Conservation (phyloP, 2,797 vertebrate species). For the Monodelphis domestica region DNA sequence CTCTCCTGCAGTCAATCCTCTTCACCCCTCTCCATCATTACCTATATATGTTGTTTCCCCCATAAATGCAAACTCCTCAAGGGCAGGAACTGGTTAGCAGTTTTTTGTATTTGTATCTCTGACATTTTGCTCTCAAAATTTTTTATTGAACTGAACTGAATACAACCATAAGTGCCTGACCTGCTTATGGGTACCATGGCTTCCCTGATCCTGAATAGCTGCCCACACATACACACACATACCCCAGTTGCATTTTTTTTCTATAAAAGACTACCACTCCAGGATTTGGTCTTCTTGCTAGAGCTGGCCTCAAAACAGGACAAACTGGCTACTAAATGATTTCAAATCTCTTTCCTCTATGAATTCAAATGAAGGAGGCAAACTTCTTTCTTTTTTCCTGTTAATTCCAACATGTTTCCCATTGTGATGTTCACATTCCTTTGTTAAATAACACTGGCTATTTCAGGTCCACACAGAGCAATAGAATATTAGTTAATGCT, state of each 20-base stretch:
- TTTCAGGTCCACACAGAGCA: constrained; percentile 23
- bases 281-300: not conserved
- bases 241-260: not conserved
- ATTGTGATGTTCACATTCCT: constrained; percentile 38
- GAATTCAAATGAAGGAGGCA: not conserved
- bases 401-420: not conserved
- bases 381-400: not conserved
- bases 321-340: not conserved
- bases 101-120: not conserved
- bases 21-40: not conserved
- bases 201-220: not conserved
- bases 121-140: not conserved
- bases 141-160: not conserved
- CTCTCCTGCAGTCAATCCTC: not conserved
- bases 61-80: not conserved
- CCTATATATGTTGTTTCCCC: not conserved
- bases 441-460: constrained; percentile 32
- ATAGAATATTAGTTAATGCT: constrained; percentile 56
- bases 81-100: not conserved
- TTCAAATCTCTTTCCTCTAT: constrained; percentile 13
- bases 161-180: not conserved
- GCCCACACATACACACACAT: too few species aligned
- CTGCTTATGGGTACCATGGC: not conserved
- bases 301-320: not conserved
- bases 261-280: not conserved